Evolutionary conservation across 1,140 invertebrate species (phyloP).

Genomic region (Rhyzopertha dominica): DNA sequence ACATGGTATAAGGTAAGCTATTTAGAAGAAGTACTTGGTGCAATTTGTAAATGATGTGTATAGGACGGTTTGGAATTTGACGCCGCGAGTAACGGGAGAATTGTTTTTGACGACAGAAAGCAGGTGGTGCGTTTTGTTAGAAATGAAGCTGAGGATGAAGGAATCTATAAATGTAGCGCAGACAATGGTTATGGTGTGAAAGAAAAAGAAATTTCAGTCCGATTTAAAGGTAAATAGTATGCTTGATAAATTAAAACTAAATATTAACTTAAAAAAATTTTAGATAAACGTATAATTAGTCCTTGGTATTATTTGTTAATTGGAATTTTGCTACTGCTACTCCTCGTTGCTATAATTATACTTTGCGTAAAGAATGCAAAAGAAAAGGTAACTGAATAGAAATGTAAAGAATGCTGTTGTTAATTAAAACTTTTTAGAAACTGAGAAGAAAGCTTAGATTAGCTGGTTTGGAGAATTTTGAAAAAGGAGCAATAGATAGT

Average conservation of each 20-base stretch:
- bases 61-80: constrained; percentile 11
- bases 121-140: constrained; percentile 35
- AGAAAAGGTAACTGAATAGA: constrained; percentile 15
- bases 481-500: constrained; percentile 70
- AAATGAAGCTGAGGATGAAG: constrained; percentile 43
- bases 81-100: constrained; percentile 25
- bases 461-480: constrained; percentile 69
- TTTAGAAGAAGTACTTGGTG: neutral
- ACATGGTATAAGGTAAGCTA: constrained; percentile 47
- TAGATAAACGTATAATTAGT: constrained; percentile 33
- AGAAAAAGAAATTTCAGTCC: constrained; percentile 33
- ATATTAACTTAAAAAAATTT: constrained; percentile 20
- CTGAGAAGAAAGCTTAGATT: constrained; percentile 58
- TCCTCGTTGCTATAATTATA: constrained; percentile 4
- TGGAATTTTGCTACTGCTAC: constrained; percentile 3
- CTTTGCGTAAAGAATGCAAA: constrained; percentile 7
- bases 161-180: constrained; percentile 44
- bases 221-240: constrained; percentile 41
- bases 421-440: constrained; percentile 45
- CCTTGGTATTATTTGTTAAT: constrained; percentile 36
- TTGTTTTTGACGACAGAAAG: constrained; percentile 47
- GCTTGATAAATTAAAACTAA: constrained; percentile 7
- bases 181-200: constrained; percentile 42
- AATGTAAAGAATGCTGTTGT: constrained; percentile 23
- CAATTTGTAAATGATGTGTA: neutral